Evolutionary conservation across 2,113 vertebrate species (phyloP).

Genomic region (Uria lomvia): DNA sequence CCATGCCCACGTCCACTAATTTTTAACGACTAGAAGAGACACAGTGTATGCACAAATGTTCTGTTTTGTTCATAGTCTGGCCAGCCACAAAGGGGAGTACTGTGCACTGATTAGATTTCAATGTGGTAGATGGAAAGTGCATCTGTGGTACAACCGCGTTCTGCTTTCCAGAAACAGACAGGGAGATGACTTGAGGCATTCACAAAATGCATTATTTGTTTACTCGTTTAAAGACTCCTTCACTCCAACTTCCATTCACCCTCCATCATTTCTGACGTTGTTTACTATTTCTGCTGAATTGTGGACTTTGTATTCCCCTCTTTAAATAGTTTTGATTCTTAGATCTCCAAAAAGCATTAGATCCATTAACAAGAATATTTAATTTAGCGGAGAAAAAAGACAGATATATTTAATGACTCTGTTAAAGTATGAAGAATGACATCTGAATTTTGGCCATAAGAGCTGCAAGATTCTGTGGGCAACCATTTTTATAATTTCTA

Average conservation of each 20-base stretch:
- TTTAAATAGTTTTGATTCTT: background rate
- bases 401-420: background rate
- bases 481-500: background rate
- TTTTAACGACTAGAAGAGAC: background rate
- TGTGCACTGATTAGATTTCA: background rate
- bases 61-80: background rate
- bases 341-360: background rate
- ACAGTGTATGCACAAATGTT: too few species aligned
- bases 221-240: background rate
- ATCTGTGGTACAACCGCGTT: background rate
- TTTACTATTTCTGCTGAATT: background rate
- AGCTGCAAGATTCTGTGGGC: background rate
- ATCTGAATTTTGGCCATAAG: background rate
- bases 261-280: background rate
- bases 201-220: background rate
- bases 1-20: accelerated
- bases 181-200: background rate
- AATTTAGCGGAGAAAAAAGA: background rate
- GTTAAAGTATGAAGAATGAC: background rate
- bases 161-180: background rate
- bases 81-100: background rate
- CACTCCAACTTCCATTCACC: background rate
- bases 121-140: background rate
- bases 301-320: background rate
- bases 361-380: background rate